Conservation (phyloP, 2,113 vertebrate genomes). For the Myotis lucifugus region DNA sequence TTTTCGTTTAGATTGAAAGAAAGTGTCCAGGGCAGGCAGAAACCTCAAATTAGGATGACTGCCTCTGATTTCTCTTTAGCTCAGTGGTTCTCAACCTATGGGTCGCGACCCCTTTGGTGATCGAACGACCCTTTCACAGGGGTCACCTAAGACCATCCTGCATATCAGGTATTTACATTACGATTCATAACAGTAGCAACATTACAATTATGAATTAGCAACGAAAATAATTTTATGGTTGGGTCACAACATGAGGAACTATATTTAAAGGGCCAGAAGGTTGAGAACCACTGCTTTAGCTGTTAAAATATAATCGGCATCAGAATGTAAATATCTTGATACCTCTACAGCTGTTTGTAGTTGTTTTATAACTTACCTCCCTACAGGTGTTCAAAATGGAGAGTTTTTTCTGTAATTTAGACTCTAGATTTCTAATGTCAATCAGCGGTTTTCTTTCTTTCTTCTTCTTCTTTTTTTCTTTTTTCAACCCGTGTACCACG, state of each 20-base stretch:
- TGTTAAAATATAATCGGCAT: conserved; percentile 40
- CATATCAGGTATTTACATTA: no score
- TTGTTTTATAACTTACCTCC: conserved; percentile 36
- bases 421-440: conserved; percentile 42
- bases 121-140: no score
- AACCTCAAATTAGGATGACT: conserved; percentile 36
- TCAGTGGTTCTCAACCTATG: no score
- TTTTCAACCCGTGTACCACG: neutral
- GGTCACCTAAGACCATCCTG: no score
- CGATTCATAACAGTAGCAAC: no score
- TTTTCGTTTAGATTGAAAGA: conserved; percentile 50
- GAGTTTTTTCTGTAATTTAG: conserved; percentile 53
- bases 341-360: conserved; percentile 36
- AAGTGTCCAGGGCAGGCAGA: conserved; percentile 9
- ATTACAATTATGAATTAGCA: no score
- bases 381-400: conserved; percentile 26
- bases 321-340: conserved; percentile 25
- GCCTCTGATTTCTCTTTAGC: conserved; percentile 1
- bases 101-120: no score
- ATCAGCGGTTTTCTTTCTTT: neutral
- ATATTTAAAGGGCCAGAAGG: no score
- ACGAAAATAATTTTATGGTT: no score
- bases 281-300: neutral
- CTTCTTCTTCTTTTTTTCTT: no score
- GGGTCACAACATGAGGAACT: no score